Evolutionary conservation across 1,140 invertebrate genomes (phyloP), one percentile per base, ranked within the genome.

Genomic region (Drosophila elegans): DNA sequence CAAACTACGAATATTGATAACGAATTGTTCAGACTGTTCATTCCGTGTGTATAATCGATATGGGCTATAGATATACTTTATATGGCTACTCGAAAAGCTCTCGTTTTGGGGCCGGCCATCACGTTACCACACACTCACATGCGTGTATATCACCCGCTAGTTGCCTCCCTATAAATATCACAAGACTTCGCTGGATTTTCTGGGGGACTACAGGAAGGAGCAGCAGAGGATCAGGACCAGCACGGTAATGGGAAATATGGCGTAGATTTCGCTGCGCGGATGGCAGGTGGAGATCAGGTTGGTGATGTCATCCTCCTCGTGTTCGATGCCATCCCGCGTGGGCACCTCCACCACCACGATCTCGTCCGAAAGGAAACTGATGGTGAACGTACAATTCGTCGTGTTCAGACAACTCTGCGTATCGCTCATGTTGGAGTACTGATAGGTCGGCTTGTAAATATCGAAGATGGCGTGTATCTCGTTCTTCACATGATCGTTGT

Each of bases 391-490:
- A 93, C 96, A 97, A 84, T 96, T 93, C 0, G 96, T 97, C 82
- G 94, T 93, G 92, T 97, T 97, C 12, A 96, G 91, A 92, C 96
- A 97, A 45, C 93, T 92, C 77, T 94, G 94, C 25, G 93, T 92
- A 11, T 94, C 94, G 42, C 94, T 94, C 72, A 95, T 93, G 81
- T 97, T 97, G 42, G 95, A 94, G 90, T 96, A 96, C 90, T 95
- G 94, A 92, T 96, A 96, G 66, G 96, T 95, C 5, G 96, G 96
- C 80, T 97, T 97, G 80, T 96, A 95, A 80, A 97, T 97, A 93
- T 97, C 95, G 92, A 97, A 97, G 71, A 96, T 94, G 10, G 95
- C 96, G 92, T 97, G 95, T 73, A 97, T 96, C 88, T 96, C 95
- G 92, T 97, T 97, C 4, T 93, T 94, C 9, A 95, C 95, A 62